Percentiles rank a stretch among this genome's conserved stretches.
Conservation (phyloP, 2,797 vertebrate species). For the Myotis planiceps region DNA sequence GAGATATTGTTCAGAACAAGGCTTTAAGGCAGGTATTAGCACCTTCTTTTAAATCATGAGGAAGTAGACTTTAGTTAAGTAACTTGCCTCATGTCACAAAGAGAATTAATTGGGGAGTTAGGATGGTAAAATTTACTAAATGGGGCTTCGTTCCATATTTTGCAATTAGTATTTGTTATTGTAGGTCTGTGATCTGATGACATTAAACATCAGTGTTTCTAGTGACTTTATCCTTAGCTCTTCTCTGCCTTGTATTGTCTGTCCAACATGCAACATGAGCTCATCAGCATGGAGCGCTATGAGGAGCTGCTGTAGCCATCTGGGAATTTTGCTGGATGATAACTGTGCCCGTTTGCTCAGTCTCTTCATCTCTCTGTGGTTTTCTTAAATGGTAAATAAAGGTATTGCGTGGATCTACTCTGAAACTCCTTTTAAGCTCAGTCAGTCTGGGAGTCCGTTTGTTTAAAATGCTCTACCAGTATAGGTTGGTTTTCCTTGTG, state of each 20-base stretch:
- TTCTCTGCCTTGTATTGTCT: neutral
- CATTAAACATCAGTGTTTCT: neutral
- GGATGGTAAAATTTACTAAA: neutral
- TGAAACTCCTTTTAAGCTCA: neutral
- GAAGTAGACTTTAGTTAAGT: neutral
- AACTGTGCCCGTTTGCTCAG: neutral
- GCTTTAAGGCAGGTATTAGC: neutral
- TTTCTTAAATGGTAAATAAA: neutral
- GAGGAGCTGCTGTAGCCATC: neutral
- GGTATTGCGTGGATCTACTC: neutral
- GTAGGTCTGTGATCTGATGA: neutral
- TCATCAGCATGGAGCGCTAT: neutral
- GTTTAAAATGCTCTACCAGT: neutral
- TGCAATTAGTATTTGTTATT: neutral
- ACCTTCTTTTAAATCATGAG: neutral
- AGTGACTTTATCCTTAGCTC: neutral
- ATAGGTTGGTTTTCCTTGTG: neutral
- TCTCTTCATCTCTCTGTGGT: neutral
- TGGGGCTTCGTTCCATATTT: neutral
- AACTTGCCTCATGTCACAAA: neutral
- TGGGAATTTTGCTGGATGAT: neutral
- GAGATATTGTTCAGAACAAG: neutral
- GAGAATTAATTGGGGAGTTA: neutral
- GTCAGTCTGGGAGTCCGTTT: neutral
- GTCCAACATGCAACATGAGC: neutral